These are phyloP conservation scores for Nemopilema nomurai DNA, from an alignment of 30 jellyfish, hydroid and myxozoan species.

Conservation along the genomic window DNA sequence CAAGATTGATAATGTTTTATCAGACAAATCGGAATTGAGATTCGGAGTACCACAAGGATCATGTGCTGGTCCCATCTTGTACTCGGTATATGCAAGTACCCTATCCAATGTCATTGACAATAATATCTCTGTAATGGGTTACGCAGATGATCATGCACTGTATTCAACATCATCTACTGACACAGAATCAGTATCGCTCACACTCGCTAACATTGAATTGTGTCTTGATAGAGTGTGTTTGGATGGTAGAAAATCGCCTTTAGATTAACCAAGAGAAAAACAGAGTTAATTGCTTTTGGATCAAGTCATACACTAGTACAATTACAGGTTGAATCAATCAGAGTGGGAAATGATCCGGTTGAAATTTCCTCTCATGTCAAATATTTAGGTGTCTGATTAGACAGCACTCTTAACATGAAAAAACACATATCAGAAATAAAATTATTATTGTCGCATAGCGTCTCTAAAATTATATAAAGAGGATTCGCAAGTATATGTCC, in stretches of 20 bases:
- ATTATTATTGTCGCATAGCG: slow-evolving; percentile 45
- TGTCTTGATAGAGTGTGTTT: too few species aligned
- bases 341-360: slow-evolving; percentile 30
- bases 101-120: not conserved
- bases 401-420: slow-evolving; percentile 32
- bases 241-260: too few species aligned
- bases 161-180: slow-evolving; percentile 2
- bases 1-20: too few species aligned
- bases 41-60: slow-evolving; percentile 2
- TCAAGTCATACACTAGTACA: too few species aligned
- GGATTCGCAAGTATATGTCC: slow-evolving; percentile 45
- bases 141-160: slow-evolving; percentile 9
- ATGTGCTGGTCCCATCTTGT: slow-evolving; percentile 9
- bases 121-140: not conserved
- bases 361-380: slow-evolving; percentile 34
- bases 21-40: slow-evolving; percentile 1
- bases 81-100: slow-evolving; percentile 1
- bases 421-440: slow-evolving; percentile 21
- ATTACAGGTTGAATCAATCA: slow-evolving; percentile 29
- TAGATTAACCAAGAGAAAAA: too few species aligned
- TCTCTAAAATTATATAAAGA: slow-evolving; percentile 35
- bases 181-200: not conserved
- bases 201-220: not conserved
- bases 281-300: too few species aligned
- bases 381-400: slow-evolving; percentile 43